These are phyloP conservation scores for Melinaea marsaeus DNA, from an alignment of 2,888 invertebrate genomes.

Conservation along the genomic window DNA sequence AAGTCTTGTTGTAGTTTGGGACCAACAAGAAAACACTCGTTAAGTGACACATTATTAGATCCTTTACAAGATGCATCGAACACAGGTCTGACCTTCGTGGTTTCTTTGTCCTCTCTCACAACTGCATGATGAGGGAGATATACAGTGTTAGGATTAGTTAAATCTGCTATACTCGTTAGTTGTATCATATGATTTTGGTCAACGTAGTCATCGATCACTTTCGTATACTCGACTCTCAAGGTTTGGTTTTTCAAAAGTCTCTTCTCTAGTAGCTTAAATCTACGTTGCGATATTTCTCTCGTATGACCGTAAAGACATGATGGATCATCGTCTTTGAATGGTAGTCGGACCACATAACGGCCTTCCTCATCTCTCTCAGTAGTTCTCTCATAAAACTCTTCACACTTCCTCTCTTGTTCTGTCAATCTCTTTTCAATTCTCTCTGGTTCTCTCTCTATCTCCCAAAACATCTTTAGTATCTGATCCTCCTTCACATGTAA, in stretches of 20 bases:
- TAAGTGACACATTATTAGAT: slow-evolving; percentile 25
- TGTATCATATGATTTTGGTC: slow-evolving; percentile 28
- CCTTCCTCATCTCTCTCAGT: too few relatives aligned
- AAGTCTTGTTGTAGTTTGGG: slow-evolving; percentile 27
- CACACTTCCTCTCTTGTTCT: slow-evolving; percentile 28
- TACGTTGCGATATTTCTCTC: too few relatives aligned
- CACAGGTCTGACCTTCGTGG: slow-evolving; percentile 31
- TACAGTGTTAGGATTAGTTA: slow-evolving; percentile 12
- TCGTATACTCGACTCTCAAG: slow-evolving; percentile 27
- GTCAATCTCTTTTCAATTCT: neutral
- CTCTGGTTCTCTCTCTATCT: slow-evolving; percentile 20
- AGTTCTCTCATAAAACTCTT: too few relatives aligned
- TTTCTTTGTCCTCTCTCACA: slow-evolving; percentile 22
- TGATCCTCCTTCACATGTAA: slow-evolving; percentile 10
- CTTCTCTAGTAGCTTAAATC: too few relatives aligned
- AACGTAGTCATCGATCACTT: slow-evolving; percentile 31
- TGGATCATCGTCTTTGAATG: too few relatives aligned
- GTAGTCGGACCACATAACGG: too few relatives aligned
- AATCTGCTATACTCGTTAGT: slow-evolving; percentile 26
- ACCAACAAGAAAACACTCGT: slow-evolving; percentile 21
- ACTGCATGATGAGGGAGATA: slow-evolving; percentile 35
- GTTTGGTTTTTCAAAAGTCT: too few relatives aligned
- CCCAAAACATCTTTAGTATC: slow-evolving; percentile 21
- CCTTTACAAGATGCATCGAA: slow-evolving; percentile 25
- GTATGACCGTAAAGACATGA: too few relatives aligned